Conservation (phyloP, 1,140 invertebrate genomes). For the Trialeurodes vaporariorum region DNA sequence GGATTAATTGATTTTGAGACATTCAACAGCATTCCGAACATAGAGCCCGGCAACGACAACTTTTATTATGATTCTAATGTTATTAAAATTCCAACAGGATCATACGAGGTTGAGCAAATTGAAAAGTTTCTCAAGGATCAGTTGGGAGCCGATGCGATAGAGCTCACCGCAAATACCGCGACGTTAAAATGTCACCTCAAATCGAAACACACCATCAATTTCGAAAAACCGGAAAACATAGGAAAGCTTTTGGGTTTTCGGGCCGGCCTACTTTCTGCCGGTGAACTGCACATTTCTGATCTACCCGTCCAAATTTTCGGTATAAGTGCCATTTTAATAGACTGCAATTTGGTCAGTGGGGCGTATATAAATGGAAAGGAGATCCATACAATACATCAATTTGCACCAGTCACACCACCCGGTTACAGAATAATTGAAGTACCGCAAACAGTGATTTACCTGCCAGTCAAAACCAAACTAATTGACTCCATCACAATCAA, state of each 20-base stretch:
- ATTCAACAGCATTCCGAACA: slow-evolving; percentile 13
- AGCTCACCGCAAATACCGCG: not conserved
- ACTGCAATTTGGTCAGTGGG: slow-evolving; percentile 18
- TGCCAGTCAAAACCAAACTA: slow-evolving; percentile 16
- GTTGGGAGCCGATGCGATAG: not conserved
- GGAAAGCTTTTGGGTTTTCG: not conserved
- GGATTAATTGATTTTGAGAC: not conserved
- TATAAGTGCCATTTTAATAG: slow-evolving; percentile 13
- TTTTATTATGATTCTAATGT: not conserved
- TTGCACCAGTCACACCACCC: slow-evolving; percentile 24
- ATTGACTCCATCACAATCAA: slow-evolving; percentile 20
- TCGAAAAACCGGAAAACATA: not conserved
- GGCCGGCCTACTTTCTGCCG: not conserved
- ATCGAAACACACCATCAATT: not conserved
- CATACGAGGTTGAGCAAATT: slow-evolving; percentile 8
- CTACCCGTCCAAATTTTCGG: slow-evolving; percentile 11
- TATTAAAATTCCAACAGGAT: slow-evolving; percentile 10
- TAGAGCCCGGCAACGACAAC: slow-evolving; percentile 8
- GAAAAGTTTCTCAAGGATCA: not conserved
- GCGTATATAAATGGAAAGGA: slow-evolving; percentile 26
- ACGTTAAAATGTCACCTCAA: not conserved
- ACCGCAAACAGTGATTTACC: slow-evolving; percentile 20
- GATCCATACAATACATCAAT: slow-evolving; percentile 29
- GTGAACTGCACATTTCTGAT: not conserved
- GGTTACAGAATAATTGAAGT: slow-evolving; percentile 28